These are phyloP conservation scores for Sylvietta virens DNA, from an alignment of 2,113 vertebrate genomes.

Conservation along the genomic window DNA sequence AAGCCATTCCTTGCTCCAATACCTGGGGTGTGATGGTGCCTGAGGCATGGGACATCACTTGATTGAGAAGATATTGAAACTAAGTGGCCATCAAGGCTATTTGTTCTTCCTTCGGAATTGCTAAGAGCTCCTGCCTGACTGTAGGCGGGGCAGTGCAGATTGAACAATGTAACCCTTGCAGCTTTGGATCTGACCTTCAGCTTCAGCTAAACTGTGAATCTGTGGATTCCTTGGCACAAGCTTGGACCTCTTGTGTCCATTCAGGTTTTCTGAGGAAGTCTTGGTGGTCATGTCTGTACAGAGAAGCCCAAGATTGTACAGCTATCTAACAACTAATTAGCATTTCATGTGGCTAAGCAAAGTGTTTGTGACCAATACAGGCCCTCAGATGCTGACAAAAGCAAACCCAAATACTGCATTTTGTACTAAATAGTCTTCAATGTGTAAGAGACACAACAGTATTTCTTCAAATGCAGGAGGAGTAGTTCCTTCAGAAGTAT, in stretches of 20 bases:
- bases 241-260: background rate
- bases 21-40: background rate
- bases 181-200: background rate
- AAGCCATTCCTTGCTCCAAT: background rate
- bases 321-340: background rate
- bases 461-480: background rate
- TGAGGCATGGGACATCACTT: background rate
- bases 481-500: background rate
- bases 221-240: background rate
- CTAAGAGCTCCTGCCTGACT: background rate
- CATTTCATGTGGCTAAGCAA: background rate
- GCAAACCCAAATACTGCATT: background rate
- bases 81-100: background rate
- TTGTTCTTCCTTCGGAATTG: background rate
- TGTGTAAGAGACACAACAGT: background rate
- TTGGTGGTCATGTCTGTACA: background rate
- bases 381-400: background rate
- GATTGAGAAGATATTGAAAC: background rate
- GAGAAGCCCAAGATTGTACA: background rate
- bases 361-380: background rate
- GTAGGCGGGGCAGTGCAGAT: background rate
- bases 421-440: background rate
- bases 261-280: background rate
- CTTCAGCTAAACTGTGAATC: background rate
- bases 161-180: background rate